Evolutionary conservation across 2,113 vertebrate genomes (phyloP), one percentile per base, ranked within the genome.

Genomic region (Copsychus sechellarum): DNA sequence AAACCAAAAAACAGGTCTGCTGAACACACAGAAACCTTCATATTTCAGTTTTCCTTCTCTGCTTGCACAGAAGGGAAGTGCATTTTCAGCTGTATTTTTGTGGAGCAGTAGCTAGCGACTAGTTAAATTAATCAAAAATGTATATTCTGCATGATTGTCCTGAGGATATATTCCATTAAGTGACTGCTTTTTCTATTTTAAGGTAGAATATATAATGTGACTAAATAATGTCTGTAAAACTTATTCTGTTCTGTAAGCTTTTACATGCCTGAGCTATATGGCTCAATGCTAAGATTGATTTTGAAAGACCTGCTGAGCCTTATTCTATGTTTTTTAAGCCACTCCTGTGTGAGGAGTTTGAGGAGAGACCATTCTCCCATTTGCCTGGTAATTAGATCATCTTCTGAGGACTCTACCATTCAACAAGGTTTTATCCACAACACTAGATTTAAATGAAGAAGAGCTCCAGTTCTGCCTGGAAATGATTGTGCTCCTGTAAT

Each of bases 31-130:
- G 28, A 93, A 83, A 34, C 36, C 10, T 88, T 86, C 45, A 14
- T 74, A 74, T 38, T 96, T 90, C 51, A 56, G 42, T 69, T 92
- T 73, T 12, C 24, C 7, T 93, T 93, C 79, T 80, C 56, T 84
- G 18, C 48, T 90, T 78, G 31, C 31, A 18, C 13, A 50, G 54
- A 87, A 89, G 81, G 50, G 43, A 85, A 96, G 43, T 90, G 56
- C 86, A 28, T 87, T 81, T 92, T 94, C 80, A 86, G 47, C 90
- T 92, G 22, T 81, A 83, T 92, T 97, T 97, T 90, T 88, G 77
- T 79, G 67, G 51, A 94, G 31, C 21, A 8, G n/a, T 76, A 58
- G 26, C 51, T 95, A 66, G 34, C 86, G 57, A 76, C 74, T 84
- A 70, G 78, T 92, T 82, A 73, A 79, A 65, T 95, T 95, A 94